Evolutionary conservation across 2,797 vertebrate species (phyloP).

Genomic region (Cyprinella venusta): DNA sequence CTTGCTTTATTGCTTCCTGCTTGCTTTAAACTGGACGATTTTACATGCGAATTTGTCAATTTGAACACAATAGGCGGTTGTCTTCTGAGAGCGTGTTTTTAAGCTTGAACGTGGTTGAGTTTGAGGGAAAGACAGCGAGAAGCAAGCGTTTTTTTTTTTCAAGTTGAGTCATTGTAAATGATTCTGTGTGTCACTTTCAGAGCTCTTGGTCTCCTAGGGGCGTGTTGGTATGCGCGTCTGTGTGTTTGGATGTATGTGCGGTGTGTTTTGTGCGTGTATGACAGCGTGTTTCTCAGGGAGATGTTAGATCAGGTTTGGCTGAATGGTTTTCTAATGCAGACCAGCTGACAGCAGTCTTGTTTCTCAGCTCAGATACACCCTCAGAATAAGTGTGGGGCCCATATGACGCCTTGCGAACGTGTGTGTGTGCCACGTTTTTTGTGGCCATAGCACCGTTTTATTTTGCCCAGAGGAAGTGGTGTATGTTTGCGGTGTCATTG

Average conservation of each 20-base stretch:
- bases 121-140: background rate
- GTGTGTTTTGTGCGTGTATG: conserved; percentile 38
- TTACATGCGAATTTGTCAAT: conserved; percentile 4
- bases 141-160: conserved; percentile 33
- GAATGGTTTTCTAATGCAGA: conserved; percentile 53
- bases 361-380: conserved; percentile 36
- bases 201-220: conserved; percentile 29
- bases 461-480: conserved; percentile 60
- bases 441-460: conserved; percentile 37
- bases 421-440: conserved; percentile 23
- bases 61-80: conserved; percentile 13
- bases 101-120: conserved; percentile 4
- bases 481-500: conserved; percentile 44
- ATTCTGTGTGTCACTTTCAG: conserved; percentile 33
- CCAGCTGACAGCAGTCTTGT: conserved; percentile 53
- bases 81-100: background rate
- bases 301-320: conserved; percentile 69
- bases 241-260: conserved; percentile 37
- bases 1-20: conserved; percentile 24
- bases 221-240: conserved; percentile 35
- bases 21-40: conserved; percentile 4
- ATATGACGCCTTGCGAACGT: conserved; percentile 2
- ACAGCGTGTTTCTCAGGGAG: conserved; percentile 57
- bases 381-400: conserved; percentile 27
- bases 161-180: conserved; percentile 45